Conservation (phyloP, 2,888 invertebrate species). For the Sturmia bella region DNA sequence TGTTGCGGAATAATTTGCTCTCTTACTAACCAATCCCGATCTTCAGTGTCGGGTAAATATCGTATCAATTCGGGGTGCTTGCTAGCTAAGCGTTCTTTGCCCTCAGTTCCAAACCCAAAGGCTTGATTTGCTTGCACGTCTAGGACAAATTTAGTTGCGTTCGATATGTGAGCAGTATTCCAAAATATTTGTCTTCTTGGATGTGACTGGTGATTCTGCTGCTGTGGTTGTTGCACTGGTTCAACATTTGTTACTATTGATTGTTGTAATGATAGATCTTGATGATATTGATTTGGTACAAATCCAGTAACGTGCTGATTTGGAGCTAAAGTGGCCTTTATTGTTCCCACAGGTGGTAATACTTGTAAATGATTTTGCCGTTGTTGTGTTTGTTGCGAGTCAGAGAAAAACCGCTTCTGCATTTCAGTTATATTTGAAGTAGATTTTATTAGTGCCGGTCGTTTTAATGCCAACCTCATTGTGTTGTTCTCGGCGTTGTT, state of each 20-base stretch:
- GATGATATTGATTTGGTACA: conserved; percentile 20
- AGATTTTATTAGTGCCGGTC: conserved; percentile 73
- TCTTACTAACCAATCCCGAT: conserved; percentile 85
- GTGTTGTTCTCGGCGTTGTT: conserved; percentile 44
- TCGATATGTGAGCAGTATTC: conserved; percentile 84
- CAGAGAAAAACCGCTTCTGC: conserved; percentile 65
- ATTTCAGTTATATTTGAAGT: conserved; percentile 69
- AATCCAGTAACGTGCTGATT: conserved; percentile 33
- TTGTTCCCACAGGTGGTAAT: conserved; percentile 41
- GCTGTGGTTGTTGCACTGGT: conserved; percentile 42
- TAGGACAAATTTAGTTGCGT: conserved; percentile 85
- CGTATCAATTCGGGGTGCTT: conserved; percentile 86
- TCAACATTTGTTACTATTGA: conserved; percentile 14
- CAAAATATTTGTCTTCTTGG: conserved; percentile 82
- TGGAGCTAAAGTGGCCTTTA: conserved; percentile 54
- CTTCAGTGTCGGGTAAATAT: conserved; percentile 85
- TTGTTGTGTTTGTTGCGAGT: conserved; percentile 38
- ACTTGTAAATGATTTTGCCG: conserved; percentile 20
- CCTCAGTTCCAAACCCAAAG: conserved; percentile 80
- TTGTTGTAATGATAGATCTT: conserved; percentile 42
- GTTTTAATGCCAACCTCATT: conserved; percentile 74
- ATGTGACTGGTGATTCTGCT: conserved; percentile 42
- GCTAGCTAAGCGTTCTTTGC: conserved; percentile 84
- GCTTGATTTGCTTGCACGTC: conserved; percentile 82
- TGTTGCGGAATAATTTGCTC: conserved; percentile 85